Percentiles rank a stretch among this genome's conserved stretches.
phyloP scores from a whole-genome alignment of 2,797 vertebrate genomes.

The Poeciliopsis infans region DNA sequence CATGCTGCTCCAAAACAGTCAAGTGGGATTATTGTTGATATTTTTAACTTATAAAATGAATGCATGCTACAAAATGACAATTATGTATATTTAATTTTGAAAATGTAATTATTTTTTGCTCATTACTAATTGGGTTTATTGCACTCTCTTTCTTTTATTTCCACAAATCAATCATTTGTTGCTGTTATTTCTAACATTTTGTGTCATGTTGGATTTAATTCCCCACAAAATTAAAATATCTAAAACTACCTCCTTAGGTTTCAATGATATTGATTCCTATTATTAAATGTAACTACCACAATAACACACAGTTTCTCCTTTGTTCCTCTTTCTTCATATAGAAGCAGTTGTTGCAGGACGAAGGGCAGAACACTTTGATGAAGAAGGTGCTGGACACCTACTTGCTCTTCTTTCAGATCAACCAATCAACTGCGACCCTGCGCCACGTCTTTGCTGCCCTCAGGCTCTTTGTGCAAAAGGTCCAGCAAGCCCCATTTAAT shows the following conservation, averaged over 20 bases:
- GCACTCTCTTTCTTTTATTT: too few relatives aligned
- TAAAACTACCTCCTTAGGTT: not conserved
- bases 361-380: conserved; percentile 94
- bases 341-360: conserved; percentile 92
- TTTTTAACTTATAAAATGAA: too few relatives aligned
- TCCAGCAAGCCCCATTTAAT: conserved; percentile 45
- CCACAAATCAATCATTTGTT: too few relatives aligned
- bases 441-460: conserved; percentile 93
- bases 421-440: conserved; percentile 91
- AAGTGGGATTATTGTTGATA: too few relatives aligned
- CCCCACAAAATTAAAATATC: not conserved
- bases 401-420: conserved; percentile 97
- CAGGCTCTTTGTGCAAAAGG: conserved; percentile 95
- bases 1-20: too few relatives aligned
- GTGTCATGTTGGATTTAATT: not conserved
- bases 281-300: not conserved
- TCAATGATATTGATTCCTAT: not conserved
- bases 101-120: not conserved
- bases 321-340: conserved; percentile 54
- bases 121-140: not conserved
- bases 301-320: conserved; percentile 11
- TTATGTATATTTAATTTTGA: not conserved
- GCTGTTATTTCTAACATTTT: not conserved
- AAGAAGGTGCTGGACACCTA: conserved; percentile 98
- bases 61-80: not conserved